Evolutionary conservation across 2,797 vertebrate genomes (phyloP).

Genomic region (Fringilla coelebs): DNA sequence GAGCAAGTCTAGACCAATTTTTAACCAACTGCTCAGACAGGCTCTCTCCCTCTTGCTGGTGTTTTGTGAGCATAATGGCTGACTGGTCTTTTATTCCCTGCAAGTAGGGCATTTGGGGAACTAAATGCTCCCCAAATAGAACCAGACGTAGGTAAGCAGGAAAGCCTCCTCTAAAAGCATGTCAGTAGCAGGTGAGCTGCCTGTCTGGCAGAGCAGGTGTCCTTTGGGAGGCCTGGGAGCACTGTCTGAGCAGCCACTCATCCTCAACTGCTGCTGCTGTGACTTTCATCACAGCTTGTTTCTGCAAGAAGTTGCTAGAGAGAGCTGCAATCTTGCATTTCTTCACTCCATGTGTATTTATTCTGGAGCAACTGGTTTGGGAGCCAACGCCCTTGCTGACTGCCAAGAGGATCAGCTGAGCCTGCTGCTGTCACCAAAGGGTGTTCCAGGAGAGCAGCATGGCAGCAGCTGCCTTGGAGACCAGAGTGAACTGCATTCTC

Average conservation of each 20-base stretch:
- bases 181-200: background rate
- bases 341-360: background rate
- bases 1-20: slow-evolving; percentile 19
- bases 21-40: background rate
- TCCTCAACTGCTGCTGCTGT: background rate
- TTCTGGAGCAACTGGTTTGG: background rate
- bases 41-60: background rate
- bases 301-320: background rate
- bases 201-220: background rate
- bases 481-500: background rate
- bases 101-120: background rate
- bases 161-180: background rate
- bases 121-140: background rate
- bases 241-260: background rate
- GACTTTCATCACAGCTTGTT: background rate
- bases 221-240: background rate
- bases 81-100: background rate
- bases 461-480: background rate
- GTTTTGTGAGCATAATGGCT: background rate
- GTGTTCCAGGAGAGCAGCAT: background rate
- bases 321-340: background rate
- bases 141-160: background rate
- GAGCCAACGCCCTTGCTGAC: slow-evolving; percentile 16
- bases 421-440: background rate
- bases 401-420: background rate